These are phyloP conservation scores for Saxidomus purpurata DNA, from an alignment of 1,140 invertebrate species.

Conservation along the genomic window DNA sequence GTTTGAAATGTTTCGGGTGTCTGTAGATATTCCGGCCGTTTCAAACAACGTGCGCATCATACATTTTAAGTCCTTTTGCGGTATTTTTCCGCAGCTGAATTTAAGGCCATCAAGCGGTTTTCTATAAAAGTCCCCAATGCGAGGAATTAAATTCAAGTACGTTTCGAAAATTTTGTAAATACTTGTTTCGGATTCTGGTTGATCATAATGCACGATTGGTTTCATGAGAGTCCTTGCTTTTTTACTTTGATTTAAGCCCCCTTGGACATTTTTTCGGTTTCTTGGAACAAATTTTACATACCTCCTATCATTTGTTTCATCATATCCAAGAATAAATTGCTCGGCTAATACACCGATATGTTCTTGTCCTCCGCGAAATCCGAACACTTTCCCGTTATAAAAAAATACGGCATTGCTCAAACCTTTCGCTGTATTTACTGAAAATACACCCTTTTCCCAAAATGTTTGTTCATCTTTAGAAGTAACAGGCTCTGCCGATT, in stretches of 20 bases:
- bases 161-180: not conserved
- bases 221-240: not conserved
- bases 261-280: not conserved
- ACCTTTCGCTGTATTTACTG: too few species aligned
- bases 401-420: too few species aligned
- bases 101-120: not conserved
- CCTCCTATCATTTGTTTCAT: not conserved
- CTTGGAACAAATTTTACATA: not conserved
- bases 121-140: not conserved
- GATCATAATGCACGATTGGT: conserved; percentile 25
- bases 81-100: too few species aligned
- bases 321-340: not conserved
- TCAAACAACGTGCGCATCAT: too few species aligned
- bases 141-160: conserved; percentile 5
- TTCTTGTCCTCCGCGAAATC: too few species aligned
- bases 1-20: not conserved
- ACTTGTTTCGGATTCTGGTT: too few species aligned
- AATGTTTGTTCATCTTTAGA: too few species aligned
- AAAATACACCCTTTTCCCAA: too few species aligned
- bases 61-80: too few species aligned
- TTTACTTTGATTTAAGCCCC: not conserved
- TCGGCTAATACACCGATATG: not conserved
- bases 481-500: too few species aligned
- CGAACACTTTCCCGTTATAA: too few species aligned
- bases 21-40: too few species aligned